Evolutionary conservation across 2,797 vertebrate genomes (phyloP), one percentile per base, ranked within the genome.

Genomic region (Tenualosa ilisha): DNA sequence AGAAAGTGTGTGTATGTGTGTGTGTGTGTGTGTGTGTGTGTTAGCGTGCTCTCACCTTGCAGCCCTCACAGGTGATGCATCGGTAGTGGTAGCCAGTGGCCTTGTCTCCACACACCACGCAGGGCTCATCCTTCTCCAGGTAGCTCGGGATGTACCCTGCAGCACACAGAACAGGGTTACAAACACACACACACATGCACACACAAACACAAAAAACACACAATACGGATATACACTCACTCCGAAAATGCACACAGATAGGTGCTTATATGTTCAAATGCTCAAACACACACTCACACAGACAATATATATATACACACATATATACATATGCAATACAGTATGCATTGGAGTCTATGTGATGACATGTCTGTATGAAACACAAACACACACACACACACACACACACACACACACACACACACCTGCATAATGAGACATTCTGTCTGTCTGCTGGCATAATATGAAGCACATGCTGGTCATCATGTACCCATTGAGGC

Each of bases 71-170:
- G 94, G 98, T 99, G 95, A 99, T 99, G 95, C 98, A 99, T 93
- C 98, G 97, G 94, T 99, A 99, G 95, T 99, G 98, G 96, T 99
- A 99, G 87, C 98, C 98, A 12, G 98, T 99, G 92, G 98, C 98
- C 91, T 98, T 98, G 95, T 99, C 98, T 89, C 97, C 97, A 93
- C 98, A 99, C 93, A 99, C 98, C 94, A 99, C 98, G 86, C 98
- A 99, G 87, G 98, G 98, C 96, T 99, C 98, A 95, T 99, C 98
- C 97, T 99, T 99, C 96, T 99, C 98, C 95, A 99, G 96, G 95
- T 99, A 99, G 94, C 98, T 99, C 95, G 98, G 98, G 94, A 98
- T 98, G 95, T 99, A 98, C 97, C 98, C 98, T 98, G 94, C 87
- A 91, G 94, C 90, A 92, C 6, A 88, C 90, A 86, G 61, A 12